A percentile compares a stretch with the other conserved stretches of the same genome.
Evolutionary conservation across 2,797 vertebrate genomes (phyloP).

Genomic region (Buceros bicornis): DNA sequence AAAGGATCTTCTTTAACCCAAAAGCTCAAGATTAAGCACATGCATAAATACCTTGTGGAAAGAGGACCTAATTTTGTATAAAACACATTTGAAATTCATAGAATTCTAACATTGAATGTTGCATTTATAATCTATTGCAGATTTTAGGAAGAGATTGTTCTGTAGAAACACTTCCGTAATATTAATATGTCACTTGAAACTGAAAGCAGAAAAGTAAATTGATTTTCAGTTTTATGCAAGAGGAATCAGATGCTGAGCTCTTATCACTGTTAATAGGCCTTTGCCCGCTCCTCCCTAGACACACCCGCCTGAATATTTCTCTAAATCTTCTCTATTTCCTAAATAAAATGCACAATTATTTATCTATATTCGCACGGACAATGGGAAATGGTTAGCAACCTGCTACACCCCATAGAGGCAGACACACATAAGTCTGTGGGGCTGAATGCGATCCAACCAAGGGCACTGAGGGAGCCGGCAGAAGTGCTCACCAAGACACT

Average conservation of each 20-base stretch:
- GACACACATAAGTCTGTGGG: not conserved
- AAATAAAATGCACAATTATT: not conserved
- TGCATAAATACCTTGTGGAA: not conserved
- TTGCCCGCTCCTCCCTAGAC: not conserved
- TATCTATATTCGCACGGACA: not conserved
- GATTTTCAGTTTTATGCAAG: not conserved
- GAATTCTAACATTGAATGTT: not conserved
- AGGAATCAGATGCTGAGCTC: not conserved
- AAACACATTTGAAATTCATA: not conserved
- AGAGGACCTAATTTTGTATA: not conserved
- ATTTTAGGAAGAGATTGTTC: not conserved
- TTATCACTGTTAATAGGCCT: not conserved
- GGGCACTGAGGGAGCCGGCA: not conserved
- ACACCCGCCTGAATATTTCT: not conserved
- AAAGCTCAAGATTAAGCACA: not conserved
- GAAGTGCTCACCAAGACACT: not conserved
- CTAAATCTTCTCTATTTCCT: not conserved
- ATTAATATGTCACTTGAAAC: not conserved
- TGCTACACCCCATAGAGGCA: not conserved
- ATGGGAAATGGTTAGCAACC: not conserved
- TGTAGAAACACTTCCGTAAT: not conserved
- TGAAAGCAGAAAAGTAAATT: not conserved
- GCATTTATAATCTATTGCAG: not conserved
- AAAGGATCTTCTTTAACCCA: not conserved
- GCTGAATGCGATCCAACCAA: not conserved